Evolutionary conservation across 2,113 vertebrate genomes (phyloP).

Genomic region (Poicephalus meyeri): DNA sequence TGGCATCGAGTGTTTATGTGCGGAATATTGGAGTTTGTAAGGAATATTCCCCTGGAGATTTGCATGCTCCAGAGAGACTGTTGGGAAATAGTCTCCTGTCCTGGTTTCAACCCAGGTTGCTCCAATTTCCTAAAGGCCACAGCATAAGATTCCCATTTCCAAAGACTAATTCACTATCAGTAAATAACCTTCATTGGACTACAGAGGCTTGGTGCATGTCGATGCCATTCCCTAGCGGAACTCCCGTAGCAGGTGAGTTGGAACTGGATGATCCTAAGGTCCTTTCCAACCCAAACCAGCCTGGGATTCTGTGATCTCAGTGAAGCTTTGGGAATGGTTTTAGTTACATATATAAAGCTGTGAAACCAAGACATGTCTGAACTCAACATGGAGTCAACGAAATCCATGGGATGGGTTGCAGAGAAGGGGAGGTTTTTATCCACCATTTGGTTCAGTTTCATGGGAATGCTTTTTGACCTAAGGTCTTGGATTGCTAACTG

Average conservation of each 20-base stretch:
- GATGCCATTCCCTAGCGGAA: not conserved
- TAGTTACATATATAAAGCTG: not conserved
- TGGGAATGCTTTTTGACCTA: not conserved
- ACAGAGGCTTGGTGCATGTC: not conserved
- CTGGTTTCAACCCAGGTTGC: not conserved
- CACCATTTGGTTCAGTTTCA: not conserved
- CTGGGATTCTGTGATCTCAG: not conserved
- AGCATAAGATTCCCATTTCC: not conserved
- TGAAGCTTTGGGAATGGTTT: not conserved
- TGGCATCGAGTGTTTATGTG: not conserved
- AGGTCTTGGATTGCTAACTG: not conserved
- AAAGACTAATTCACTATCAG: not conserved
- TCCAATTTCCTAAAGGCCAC: not conserved
- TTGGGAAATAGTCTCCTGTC: not conserved
- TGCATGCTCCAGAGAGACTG: not conserved
- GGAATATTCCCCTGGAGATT: not conserved
- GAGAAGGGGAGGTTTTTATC: not conserved
- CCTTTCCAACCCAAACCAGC: not conserved
- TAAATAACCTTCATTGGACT: not conserved
- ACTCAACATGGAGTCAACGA: not conserved
- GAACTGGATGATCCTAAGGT: not conserved
- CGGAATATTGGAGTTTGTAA: not conserved
- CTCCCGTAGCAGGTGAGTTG: not conserved
- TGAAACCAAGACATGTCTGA: not conserved
- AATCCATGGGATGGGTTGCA: accelerated